Percentiles rank a stretch among this genome's conserved stretches.
These are phyloP conservation scores for Peromyscus eremicus DNA, from an alignment of 2,797 vertebrate species.

Conservation along the genomic window DNA sequence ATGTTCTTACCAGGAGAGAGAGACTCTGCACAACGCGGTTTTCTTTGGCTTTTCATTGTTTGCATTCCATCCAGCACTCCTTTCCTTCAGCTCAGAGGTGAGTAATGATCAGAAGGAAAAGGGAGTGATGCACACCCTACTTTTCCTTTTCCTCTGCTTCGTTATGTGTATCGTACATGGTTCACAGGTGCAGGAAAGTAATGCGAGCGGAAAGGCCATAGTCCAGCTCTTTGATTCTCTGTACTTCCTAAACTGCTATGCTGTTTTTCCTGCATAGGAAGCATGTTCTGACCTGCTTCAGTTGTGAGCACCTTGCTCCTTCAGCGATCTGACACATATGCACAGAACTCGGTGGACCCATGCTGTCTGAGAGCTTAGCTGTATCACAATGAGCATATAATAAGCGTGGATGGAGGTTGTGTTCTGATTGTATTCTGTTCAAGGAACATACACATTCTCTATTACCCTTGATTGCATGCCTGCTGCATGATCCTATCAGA, in stretches of 20 bases:
- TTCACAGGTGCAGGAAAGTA: neutral
- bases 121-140: neutral
- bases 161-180: neutral
- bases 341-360: neutral
- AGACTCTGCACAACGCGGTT: neutral
- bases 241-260: neutral
- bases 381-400: neutral
- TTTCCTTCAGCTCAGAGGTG: neutral
- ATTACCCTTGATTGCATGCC: neutral
- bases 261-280: neutral
- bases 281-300: neutral
- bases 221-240: neutral
- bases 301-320: neutral
- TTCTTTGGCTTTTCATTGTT: neutral
- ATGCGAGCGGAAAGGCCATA: neutral
- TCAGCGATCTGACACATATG: neutral
- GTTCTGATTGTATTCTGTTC: too few relatives aligned
- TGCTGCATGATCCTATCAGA: neutral
- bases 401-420: neutral
- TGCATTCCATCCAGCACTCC: neutral
- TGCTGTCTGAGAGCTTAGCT: neutral
- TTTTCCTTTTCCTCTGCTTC: neutral
- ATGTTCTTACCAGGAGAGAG: neutral
- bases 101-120: neutral
- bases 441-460: rapidly evolving